These are phyloP conservation scores for Plagodis dolabraria DNA, from an alignment of 2,888 invertebrate genomes.

Conservation along the genomic window DNA sequence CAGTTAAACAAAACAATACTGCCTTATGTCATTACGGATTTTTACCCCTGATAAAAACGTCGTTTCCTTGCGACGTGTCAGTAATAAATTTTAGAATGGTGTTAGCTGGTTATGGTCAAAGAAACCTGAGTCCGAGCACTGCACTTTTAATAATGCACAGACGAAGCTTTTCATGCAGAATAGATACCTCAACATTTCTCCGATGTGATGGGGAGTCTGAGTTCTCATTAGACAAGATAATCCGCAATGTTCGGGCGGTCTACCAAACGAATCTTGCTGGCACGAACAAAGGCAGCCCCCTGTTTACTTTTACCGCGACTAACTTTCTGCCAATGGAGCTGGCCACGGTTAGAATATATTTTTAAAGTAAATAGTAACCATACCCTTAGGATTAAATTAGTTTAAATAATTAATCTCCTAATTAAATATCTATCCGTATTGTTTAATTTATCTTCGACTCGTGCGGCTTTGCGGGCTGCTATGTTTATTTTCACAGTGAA, in stretches of 20 bases:
- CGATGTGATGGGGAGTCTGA: constrained; percentile 57
- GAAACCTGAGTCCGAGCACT: constrained; percentile 45
- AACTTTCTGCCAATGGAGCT: constrained; percentile 72
- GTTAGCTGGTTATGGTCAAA: constrained; percentile 41
- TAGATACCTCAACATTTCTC: constrained; percentile 42
- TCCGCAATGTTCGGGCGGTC: constrained; percentile 57
- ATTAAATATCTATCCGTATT: too few species aligned
- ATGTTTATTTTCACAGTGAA: too few species aligned
- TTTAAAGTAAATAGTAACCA: constrained; percentile 38
- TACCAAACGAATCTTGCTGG: constrained; percentile 71
- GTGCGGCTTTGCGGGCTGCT: too few species aligned
- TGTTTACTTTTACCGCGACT: constrained; percentile 48
- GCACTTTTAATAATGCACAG: constrained; percentile 66
- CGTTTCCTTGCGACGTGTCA: constrained; percentile 70
- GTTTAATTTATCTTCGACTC: not conserved
- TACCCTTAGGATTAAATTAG: too few species aligned
- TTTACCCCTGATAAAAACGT: constrained; percentile 63
- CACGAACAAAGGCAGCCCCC: constrained; percentile 57
- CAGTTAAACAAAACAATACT: constrained; percentile 56
- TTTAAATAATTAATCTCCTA: too few species aligned
- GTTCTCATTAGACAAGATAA: constrained; percentile 59
- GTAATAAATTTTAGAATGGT: constrained; percentile 65
- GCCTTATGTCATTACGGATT: constrained; percentile 58
- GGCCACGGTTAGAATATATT: constrained; percentile 59
- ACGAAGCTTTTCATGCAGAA: constrained; percentile 61